Base-by-base conservation (phyloP, 37 sponge, comb jelly and placozoan species). In the Corticium candelabrum region DNA sequence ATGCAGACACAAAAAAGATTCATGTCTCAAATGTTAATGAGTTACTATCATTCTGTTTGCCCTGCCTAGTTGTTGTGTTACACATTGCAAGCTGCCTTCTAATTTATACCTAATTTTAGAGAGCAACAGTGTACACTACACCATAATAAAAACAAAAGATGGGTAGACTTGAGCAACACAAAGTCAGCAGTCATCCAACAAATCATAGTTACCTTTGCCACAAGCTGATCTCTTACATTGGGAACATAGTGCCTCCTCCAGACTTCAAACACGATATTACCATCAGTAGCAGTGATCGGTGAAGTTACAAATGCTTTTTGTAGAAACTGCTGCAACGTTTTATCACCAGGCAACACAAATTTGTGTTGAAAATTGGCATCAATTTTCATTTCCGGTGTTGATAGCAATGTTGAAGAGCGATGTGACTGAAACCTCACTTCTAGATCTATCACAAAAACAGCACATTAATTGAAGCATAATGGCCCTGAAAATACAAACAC, bases 211-310 rank as follows among this genome's bases (percentile, higher is more conserved):
- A 86, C 96, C 86, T 85, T 91, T 7, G 96, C 96, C 37, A 89
- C 70, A 1, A 92, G 79, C 77, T 92, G 90, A 73, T 95, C 96
- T 30, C 93, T 67, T 57, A 89, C 84, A 85, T 95, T 95, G 37
- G 93, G 93, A 41, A 89, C 88, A 81, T 95, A 95, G 74, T 84
- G 89, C 50, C 96, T 73, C 78, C 82, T 82, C 96, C 96, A 95
- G n/a, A 95, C 68, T 56, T 95, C 90, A 81, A 95, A 87, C 37
- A 84, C 77, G 34, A 95, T 74, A 2, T 77, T 82, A 34, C 82
- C 82, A 68, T 77, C 74, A 34, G 37, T 7, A 4, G 68, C 71
- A 1, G 40, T 41, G n/a, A n/a, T n/a, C 33, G 7, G 74, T 74
- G 1, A 30, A 7, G 39, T 37, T 37, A 82, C 83, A 75, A 82